These are phyloP conservation scores for Laupala kohalensis DNA, from an alignment of 1,140 invertebrate genomes.

Conservation along the genomic window DNA sequence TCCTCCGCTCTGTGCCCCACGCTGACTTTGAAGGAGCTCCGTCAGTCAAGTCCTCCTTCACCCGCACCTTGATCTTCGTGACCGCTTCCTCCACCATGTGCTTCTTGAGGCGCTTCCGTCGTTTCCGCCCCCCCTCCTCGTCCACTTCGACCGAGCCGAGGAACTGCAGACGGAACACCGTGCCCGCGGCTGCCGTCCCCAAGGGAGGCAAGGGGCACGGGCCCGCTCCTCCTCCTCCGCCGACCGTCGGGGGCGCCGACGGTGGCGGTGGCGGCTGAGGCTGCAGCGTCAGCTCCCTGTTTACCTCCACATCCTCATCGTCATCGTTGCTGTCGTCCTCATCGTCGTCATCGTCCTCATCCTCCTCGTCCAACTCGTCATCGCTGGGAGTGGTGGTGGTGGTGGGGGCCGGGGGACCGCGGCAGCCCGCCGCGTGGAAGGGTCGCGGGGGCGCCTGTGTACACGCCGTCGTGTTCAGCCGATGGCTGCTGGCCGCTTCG, in stretches of 20 bases:
- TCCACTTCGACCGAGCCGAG: slow-evolving; percentile 74
- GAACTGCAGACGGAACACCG: slow-evolving; percentile 67
- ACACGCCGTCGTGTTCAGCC: neutral
- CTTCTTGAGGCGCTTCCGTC: slow-evolving; percentile 68
- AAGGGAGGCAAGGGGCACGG: slow-evolving; percentile 19
- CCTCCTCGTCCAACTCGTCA: slow-evolving; percentile 22
- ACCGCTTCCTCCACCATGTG: slow-evolving; percentile 93
- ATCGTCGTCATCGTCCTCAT: slow-evolving; percentile 19
- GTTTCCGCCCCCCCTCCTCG: slow-evolving; percentile 51
- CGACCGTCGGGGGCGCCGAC: slow-evolving; percentile 8
- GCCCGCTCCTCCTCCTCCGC: neutral
- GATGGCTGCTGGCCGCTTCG: neutral
- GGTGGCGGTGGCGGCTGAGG: too few species aligned
- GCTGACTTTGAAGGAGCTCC: neutral
- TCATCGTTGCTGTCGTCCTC: slow-evolving; percentile 21
- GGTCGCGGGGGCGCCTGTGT: neutral
- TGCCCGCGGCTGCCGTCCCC: slow-evolving; percentile 40
- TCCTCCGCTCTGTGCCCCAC: neutral
- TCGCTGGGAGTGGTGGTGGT: slow-evolving; percentile 12
- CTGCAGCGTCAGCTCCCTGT: neutral
- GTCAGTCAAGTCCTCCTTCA: neutral
- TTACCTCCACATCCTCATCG: slow-evolving; percentile 17
- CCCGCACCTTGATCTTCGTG: slow-evolving; percentile 83
- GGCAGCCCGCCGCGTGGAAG: slow-evolving; percentile 4
- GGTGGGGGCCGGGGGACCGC: neutral